A percentile compares a stretch with the other conserved stretches of the same genome.
Conservation (phyloP, 1,140 invertebrate species). For the Anthonomus grandis region DNA sequence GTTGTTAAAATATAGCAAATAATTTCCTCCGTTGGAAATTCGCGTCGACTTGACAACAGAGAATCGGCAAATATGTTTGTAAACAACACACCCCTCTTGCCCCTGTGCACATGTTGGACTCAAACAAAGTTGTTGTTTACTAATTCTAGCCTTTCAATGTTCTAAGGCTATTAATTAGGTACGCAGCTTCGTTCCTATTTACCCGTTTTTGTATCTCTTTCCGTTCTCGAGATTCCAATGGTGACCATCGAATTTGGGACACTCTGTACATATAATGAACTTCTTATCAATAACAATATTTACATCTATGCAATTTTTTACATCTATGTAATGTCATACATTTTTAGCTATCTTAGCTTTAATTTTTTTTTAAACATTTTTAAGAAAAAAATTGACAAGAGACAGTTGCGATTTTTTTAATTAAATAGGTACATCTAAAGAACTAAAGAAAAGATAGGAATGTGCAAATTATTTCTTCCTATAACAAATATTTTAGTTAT, state of each 20-base stretch:
- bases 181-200: background rate
- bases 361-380: background rate
- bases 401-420: no score
- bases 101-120: no score
- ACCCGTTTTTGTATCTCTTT: background rate
- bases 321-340: background rate
- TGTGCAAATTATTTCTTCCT: background rate
- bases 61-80: no score
- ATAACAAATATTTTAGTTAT: background rate
- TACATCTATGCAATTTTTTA: background rate
- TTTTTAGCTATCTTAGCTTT: background rate
- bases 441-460: background rate
- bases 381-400: background rate
- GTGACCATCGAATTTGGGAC: no score
- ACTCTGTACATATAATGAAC: background rate
- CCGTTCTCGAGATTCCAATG: no score
- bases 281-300: background rate
- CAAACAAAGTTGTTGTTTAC: no score
- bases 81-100: no score
- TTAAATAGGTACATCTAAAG: background rate
- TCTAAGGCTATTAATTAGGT: no score
- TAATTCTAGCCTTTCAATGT: no score
- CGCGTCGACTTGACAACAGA: no score
- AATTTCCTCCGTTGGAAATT: no score
- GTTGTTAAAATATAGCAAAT: no score